A percentile compares a stretch with the other conserved stretches of the same genome.
These are phyloP conservation scores for rat (Rattus norvegicus) DNA, from an alignment of 2,113 vertebrate genomes.

Conservation along the genomic window GRCr8 NC_086019.1:4727501-4728000, in stretches of 20 bases:
- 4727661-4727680: not conserved
- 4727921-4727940: constrained; percentile 8
- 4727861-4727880: not conserved
- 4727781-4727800: constrained; percentile 53
- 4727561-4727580: not conserved
- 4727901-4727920: not conserved
- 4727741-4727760: not conserved
- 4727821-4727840: not conserved
- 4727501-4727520: not conserved
- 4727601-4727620: constrained; percentile 20
- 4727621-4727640: not conserved
- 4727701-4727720: constrained; percentile 26
- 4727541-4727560: not conserved
- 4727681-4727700: not conserved
- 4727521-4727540: not conserved
- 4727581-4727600: constrained; percentile 24
- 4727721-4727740: constrained; percentile 42
- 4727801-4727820: constrained; percentile 28
- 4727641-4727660: not conserved
- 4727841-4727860: not conserved
- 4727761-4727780: constrained; percentile 16
- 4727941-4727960: not conserved
- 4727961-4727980: constrained; percentile 32
- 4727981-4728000: constrained; percentile 50
- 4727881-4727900: not conserved